A percentile compares a stretch with the other conserved stretches of the same genome.
phyloP scores from a whole-genome alignment of 2,797 vertebrate genomes.

The Ibycter americanus region DNA sequence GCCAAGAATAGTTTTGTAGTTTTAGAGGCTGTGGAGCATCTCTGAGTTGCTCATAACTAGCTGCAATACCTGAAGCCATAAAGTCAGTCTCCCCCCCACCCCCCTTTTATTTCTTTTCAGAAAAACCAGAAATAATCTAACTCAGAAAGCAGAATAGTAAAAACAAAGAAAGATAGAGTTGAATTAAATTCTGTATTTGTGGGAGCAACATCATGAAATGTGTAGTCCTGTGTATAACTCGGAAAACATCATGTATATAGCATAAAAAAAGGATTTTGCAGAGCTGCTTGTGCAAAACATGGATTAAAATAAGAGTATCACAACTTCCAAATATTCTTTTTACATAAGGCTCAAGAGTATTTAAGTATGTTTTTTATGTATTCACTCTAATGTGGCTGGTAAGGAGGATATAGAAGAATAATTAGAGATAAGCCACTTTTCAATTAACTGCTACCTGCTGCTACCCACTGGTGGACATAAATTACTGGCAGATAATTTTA shows the following conservation, averaged over 20 bases:
- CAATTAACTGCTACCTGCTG: slow-evolving; percentile 73
- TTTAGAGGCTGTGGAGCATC: neutral
- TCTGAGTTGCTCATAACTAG: neutral
- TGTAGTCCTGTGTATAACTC: neutral
- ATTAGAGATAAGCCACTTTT: slow-evolving; percentile 66
- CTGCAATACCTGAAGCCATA: neutral
- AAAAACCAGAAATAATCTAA: neutral
- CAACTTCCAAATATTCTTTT: neutral
- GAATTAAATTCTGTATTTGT: neutral
- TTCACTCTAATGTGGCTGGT: neutral
- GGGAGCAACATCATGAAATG: neutral
- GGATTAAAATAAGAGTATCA: neutral
- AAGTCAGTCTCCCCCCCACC: neutral
- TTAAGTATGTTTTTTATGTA: neutral
- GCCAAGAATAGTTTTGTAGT: neutral
- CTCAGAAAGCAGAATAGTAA: neutral
- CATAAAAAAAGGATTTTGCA: neutral
- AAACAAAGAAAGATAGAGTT: neutral
- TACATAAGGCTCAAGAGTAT: neutral
- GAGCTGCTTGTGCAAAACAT: neutral
- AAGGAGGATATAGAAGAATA: slow-evolving; percentile 48
- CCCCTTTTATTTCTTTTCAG: neutral
- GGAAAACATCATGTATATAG: neutral
- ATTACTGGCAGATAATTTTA: slow-evolving; percentile 48
- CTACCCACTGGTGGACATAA: slow-evolving; percentile 33